Evolutionary conservation across 1,140 invertebrate genomes (phyloP), one percentile per base, ranked within the genome.

Genomic region (Goniozus legneri): DNA sequence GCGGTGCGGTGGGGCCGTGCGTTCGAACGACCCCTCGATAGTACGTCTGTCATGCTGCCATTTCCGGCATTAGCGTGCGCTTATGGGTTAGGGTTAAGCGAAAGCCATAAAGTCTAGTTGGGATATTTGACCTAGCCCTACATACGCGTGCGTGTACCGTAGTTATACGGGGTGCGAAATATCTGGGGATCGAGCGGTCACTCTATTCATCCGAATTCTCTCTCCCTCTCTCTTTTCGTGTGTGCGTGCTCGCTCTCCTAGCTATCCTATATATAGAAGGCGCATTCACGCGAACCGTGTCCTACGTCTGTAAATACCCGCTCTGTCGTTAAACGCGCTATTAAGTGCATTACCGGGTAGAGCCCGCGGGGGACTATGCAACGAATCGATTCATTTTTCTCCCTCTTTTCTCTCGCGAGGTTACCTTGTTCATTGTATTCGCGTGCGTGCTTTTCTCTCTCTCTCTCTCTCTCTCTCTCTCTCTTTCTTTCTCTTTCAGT

Each of bases 171-270:
- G 19, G 47, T 40, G 47, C 27, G 47, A 50, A 56, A n/a, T 46
- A 50, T 57, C 47, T 47, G 42, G 54, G 55, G 49, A 48, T 37
- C 22, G 35, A 30, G 42, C 35, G 41, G 34, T 54, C 52, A 34
- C 16, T 58, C 51, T 45, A 45, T 57, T 58, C 55, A 49, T 57
- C 52, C 44, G 52, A 58, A 58, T 49, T 47, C 56, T 45, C 32
- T 22, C 19, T 32, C 22, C 27, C n/a, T n/a, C n/a, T n/a, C n/a
- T n/a, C n/a, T n/a, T n/a, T n/a, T n/a, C n/a, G n/a, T n/a, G n/a
- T n/a, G n/a, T n/a, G n/a, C n/a, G n/a, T n/a, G n/a, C n/a, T n/a
- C n/a, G n/a, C n/a, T n/a, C n/a, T n/a, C n/a, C n/a, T n/a, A n/a
- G n/a, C n/a, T n/a, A n/a, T n/a, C n/a, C n/a, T n/a, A n/a, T n/a